These are phyloP conservation scores for Epinephelus lanceolatus DNA, from an alignment of 2,113 vertebrate genomes.

Conservation along the genomic window DNA sequence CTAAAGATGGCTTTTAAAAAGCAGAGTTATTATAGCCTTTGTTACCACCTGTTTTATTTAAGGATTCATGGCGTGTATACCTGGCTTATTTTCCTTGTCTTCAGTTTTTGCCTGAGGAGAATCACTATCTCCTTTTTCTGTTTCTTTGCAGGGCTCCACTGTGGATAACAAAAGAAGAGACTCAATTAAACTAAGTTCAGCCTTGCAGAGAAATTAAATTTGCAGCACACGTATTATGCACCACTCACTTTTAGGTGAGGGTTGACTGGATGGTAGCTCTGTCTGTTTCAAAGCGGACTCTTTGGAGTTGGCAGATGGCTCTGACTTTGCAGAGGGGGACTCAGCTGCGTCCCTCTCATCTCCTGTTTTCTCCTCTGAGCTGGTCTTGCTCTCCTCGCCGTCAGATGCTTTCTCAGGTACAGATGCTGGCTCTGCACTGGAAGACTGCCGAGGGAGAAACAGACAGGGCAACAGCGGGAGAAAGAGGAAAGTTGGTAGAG, in stretches of 20 bases:
- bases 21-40: neutral
- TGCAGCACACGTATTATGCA: conserved; percentile 2
- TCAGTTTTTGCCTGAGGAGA: conserved; percentile 81
- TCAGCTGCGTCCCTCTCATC: conserved; percentile 86
- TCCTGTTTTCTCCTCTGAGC: conserved; percentile 79
- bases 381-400: conserved; percentile 81
- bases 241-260: conserved; percentile 71
- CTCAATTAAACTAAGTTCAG: conserved; percentile 17
- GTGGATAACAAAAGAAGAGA: conserved; percentile 43
- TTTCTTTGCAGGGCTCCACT: conserved; percentile 85
- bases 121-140: conserved; percentile 86
- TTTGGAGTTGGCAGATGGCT: conserved; percentile 75
- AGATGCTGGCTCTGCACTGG: conserved; percentile 68
- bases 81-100: conserved; percentile 88
- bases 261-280: conserved; percentile 71
- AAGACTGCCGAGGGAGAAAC: conserved; percentile 65
- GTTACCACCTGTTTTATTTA: neutral
- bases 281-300: conserved; percentile 68
- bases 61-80: conserved; percentile 69
- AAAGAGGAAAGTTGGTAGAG: conserved; percentile 33
- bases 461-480: conserved; percentile 17
- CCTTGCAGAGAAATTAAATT: conserved; percentile 4
- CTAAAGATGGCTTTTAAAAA: neutral
- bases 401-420: conserved; percentile 76
- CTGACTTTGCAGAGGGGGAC: conserved; percentile 53